Evolutionary conservation across 2,113 vertebrate species (phyloP).

Genomic region (Cebidichthys violaceus): DNA sequence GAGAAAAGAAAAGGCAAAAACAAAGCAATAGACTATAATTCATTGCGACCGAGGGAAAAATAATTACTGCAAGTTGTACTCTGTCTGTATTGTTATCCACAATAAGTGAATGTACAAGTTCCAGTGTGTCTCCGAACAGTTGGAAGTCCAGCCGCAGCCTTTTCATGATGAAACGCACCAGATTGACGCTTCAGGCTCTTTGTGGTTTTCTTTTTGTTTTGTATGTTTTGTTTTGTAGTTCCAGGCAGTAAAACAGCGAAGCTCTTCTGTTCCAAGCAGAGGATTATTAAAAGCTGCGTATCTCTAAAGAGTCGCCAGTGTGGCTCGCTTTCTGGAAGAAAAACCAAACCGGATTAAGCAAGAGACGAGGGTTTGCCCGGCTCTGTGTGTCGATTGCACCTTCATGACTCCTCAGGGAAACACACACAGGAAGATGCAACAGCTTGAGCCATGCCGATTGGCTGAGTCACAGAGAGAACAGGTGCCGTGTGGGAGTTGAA

Average conservation of each 20-base stretch:
- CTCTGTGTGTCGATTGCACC: constrained; percentile 14
- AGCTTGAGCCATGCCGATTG: constrained; percentile 29
- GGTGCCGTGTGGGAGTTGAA: constrained; percentile 50
- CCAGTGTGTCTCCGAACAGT: neutral
- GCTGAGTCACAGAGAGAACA: constrained; percentile 53
- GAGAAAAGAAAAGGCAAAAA: constrained; percentile 1
- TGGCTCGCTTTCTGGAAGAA: constrained; percentile 36
- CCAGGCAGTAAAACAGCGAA: neutral
- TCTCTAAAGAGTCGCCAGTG: constrained; percentile 45
- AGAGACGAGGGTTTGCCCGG: constrained; percentile 3
- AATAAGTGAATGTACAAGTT: constrained; percentile 15
- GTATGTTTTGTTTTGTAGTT: constrained; percentile 37
- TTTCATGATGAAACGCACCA: constrained; percentile 48
- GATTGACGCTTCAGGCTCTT: constrained; percentile 22
- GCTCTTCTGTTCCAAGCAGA: constrained; percentile 6
- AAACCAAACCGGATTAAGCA: constrained; percentile 53
- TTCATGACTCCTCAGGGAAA: constrained; percentile 12
- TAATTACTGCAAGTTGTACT: neutral
- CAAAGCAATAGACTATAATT: neutral
- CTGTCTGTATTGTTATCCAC: constrained; percentile 21
- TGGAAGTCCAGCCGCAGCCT: constrained; percentile 20
- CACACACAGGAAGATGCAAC: constrained; percentile 14
- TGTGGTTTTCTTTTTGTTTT: constrained; percentile 33
- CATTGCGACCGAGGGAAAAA: neutral
- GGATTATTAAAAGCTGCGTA: constrained; percentile 45